Percentiles rank a stretch among this genome's conserved stretches.
Conservation (phyloP, 2,113 vertebrate genomes). For the Morone chrysops region DNA sequence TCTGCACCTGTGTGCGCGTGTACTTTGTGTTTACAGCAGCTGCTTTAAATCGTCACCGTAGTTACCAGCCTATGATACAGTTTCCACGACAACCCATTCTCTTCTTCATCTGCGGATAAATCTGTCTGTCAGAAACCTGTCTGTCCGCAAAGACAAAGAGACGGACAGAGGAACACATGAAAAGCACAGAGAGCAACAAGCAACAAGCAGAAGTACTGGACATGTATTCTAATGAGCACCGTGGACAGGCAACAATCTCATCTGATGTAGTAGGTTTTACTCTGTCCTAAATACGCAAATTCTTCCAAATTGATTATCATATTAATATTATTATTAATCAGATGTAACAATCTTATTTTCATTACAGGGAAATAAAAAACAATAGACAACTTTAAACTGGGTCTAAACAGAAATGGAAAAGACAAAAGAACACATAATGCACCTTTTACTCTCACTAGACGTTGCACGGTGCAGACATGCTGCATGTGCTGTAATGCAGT, state of each 20-base stretch:
- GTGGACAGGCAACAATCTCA: neutral
- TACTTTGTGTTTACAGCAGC: constrained; percentile 50
- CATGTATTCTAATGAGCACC: neutral
- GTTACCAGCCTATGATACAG: constrained; percentile 71
- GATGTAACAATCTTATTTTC: neutral
- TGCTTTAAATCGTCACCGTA: constrained; percentile 64
- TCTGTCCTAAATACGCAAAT: neutral
- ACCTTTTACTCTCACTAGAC: neutral
- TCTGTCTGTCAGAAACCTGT: constrained; percentile 67
- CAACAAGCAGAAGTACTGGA: neutral
- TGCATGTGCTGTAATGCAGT: neutral
- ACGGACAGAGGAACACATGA: neutral
- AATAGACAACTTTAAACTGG: too few species aligned
- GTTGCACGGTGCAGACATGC: neutral
- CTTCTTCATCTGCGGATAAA: constrained; percentile 66
- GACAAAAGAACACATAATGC: neutral
- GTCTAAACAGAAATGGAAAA: neutral
- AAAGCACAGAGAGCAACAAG: neutral
- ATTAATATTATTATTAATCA: neutral
- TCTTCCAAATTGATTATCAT: neutral
- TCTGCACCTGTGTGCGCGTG: constrained; percentile 26
- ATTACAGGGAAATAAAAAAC: neutral
- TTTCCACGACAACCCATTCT: constrained; percentile 82
- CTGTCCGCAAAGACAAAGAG: constrained; percentile 49
- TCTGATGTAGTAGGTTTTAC: neutral